A percentile compares a stretch with the other conserved stretches of the same genome.
Evolutionary conservation across 2,888 invertebrate genomes (phyloP).

Genomic region (Pilophorus perplexus): DNA sequence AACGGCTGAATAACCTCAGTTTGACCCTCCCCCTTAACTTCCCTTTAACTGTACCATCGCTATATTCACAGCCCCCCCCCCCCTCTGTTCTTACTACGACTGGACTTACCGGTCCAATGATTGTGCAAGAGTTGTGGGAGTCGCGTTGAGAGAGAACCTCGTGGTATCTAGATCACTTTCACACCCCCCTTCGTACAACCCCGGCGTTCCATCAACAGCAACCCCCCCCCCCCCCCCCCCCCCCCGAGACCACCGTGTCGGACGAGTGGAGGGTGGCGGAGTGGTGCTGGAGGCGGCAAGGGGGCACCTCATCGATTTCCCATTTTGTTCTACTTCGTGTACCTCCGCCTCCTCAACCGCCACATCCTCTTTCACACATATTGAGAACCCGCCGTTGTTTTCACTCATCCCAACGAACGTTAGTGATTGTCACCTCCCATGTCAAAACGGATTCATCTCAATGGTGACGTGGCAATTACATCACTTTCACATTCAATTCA

Average conservation of each 20-base stretch:
- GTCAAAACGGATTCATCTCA: too few relatives aligned
- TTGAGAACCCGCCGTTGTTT: neutral
- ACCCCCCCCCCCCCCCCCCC: neutral
- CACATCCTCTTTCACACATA: neutral
- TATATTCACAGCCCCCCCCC: too few relatives aligned
- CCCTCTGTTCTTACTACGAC: neutral
- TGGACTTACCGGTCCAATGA: conserved; percentile 4
- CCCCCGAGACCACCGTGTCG: neutral
- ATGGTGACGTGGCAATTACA: too few relatives aligned
- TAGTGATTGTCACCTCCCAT: too few relatives aligned
- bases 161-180: conserved; percentile 10
- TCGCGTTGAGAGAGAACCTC: conserved; percentile 3
- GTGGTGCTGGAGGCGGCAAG: neutral
- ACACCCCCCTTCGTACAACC: neutral
- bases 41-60: too few relatives aligned
- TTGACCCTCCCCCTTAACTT: neutral
- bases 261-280: neutral
- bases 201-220: neutral
- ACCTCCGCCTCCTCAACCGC: neutral
- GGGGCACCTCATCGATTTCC: conserved; percentile 12
- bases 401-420: too few relatives aligned
- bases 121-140: conserved; percentile 14
- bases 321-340: conserved; percentile 28
- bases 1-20: neutral
- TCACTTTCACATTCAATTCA: too few relatives aligned